These are phyloP conservation scores for Nycteola revayana DNA, from an alignment of 2,888 invertebrate species.

Conservation along the genomic window DNA sequence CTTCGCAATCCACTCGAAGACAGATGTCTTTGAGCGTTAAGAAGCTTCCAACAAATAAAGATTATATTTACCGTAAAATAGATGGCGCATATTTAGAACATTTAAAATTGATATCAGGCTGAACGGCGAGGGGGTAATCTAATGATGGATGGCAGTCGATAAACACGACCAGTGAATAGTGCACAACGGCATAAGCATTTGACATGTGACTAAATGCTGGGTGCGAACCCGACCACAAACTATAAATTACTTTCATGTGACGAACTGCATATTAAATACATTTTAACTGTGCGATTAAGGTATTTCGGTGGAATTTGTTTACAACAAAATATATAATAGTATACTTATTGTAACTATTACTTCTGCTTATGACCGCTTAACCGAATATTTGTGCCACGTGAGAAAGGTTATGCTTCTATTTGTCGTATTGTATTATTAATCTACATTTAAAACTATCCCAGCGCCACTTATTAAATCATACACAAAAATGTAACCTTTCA, in stretches of 20 bases:
- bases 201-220: constrained; percentile 67
- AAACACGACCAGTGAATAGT: constrained; percentile 51
- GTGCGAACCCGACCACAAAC: constrained; percentile 52
- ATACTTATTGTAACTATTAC: too few species aligned
- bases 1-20: constrained; percentile 42
- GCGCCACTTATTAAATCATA: too few species aligned
- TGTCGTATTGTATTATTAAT: too few species aligned
- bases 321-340: too few species aligned
- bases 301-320: too few species aligned
- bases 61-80: constrained; percentile 9
- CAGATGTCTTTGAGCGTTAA: constrained; percentile 42
- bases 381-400: too few species aligned
- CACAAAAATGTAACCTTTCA: too few species aligned
- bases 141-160: constrained; percentile 51
- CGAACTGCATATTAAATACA: too few species aligned
- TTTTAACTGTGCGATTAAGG: too few species aligned
- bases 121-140: constrained; percentile 46
- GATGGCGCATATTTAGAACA: constrained; percentile 8
- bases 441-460: too few species aligned
- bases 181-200: constrained; percentile 52
- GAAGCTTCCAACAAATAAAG: constrained; percentile 38
- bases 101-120: constrained; percentile 11
- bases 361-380: too few species aligned
- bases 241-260: constrained; percentile 51
- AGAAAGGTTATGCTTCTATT: too few species aligned